phyloP scores from a whole-genome alignment of 2,888 invertebrate genomes.

The Muschampia plurimacula region DNA sequence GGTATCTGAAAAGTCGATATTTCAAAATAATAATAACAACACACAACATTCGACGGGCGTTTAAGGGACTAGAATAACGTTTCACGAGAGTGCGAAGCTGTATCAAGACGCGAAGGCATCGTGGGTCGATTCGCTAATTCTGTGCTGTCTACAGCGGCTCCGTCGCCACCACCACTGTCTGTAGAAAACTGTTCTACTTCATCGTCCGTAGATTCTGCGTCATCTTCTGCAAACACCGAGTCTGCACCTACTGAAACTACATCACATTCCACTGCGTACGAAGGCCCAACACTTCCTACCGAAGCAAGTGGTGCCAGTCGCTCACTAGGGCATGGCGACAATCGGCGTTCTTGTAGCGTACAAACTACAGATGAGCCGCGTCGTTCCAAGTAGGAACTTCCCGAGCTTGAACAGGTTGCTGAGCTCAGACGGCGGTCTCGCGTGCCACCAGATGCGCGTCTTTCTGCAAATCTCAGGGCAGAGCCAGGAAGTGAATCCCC shows the following conservation, averaged over 20 bases:
- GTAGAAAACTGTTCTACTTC: constrained; percentile 94
- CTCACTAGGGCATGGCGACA: constrained; percentile 90
- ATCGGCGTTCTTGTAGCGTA: constrained; percentile 91
- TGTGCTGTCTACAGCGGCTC: constrained; percentile 68
- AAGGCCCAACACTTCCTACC: constrained; percentile 91
- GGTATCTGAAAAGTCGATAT: constrained; percentile 65
- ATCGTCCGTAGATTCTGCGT: constrained; percentile 91
- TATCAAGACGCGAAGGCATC: constrained; percentile 66
- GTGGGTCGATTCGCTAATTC: constrained; percentile 74
- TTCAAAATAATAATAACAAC: constrained; percentile 64
- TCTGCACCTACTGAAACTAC: constrained; percentile 90
- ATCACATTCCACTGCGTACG: constrained; percentile 89
- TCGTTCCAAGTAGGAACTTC: constrained; percentile 93
- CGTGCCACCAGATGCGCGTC: constrained; percentile 77
- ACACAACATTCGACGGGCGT: constrained; percentile 62
- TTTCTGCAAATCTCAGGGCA: constrained; percentile 81
- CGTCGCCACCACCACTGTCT: constrained; percentile 89
- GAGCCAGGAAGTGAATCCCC: constrained; percentile 87
- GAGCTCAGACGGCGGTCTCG: constrained; percentile 90
- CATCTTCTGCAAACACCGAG: constrained; percentile 92
- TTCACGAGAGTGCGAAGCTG: constrained; percentile 90
- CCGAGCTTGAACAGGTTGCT: constrained; percentile 94
- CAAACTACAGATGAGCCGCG: constrained; percentile 92
- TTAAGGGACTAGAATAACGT: constrained; percentile 89
- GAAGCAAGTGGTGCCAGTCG: constrained; percentile 92